A percentile compares a stretch with the other conserved stretches of the same genome.
Evolutionary conservation across 2,113 vertebrate genomes (phyloP).

Genomic region (Acanthisitta chloris): DNA sequence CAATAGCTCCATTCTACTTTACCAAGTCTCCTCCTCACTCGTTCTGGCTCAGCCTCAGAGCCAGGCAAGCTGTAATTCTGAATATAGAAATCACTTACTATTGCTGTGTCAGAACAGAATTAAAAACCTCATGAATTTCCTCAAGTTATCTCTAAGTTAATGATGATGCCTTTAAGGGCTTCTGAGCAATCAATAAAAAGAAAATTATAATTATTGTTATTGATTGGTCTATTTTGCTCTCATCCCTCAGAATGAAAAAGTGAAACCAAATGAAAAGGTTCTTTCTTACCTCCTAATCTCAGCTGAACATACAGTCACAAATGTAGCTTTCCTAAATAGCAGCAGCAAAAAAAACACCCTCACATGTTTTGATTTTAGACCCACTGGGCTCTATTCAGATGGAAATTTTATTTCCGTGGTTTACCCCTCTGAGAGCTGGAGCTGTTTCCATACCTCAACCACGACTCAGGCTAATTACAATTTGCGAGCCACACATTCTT

Average conservation of each 20-base stretch:
- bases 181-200: constrained; percentile 48
- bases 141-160: constrained; percentile 57
- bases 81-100: constrained; percentile 10
- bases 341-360: neutral
- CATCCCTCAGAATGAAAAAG: constrained; percentile 52
- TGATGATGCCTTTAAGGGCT: constrained; percentile 41
- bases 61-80: neutral
- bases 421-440: constrained; percentile 24
- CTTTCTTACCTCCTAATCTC: constrained; percentile 59
- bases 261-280: constrained; percentile 31
- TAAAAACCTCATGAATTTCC: constrained; percentile 37
- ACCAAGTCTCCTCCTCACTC: neutral
- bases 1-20: neutral
- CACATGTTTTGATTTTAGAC: constrained; percentile 49
- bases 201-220: constrained; percentile 70
- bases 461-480: constrained; percentile 15
- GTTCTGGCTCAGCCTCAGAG: neutral
- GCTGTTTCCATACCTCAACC: neutral
- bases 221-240: constrained; percentile 48
- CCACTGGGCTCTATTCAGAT: constrained; percentile 54
- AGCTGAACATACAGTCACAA: constrained; percentile 54
- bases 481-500: constrained; percentile 18
- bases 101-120: constrained; percentile 22
- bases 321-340: constrained; percentile 24
- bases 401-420: constrained; percentile 65